Evolutionary conservation across 2,797 vertebrate genomes (phyloP).

Genomic region (Hoplostethus atlanticus): DNA sequence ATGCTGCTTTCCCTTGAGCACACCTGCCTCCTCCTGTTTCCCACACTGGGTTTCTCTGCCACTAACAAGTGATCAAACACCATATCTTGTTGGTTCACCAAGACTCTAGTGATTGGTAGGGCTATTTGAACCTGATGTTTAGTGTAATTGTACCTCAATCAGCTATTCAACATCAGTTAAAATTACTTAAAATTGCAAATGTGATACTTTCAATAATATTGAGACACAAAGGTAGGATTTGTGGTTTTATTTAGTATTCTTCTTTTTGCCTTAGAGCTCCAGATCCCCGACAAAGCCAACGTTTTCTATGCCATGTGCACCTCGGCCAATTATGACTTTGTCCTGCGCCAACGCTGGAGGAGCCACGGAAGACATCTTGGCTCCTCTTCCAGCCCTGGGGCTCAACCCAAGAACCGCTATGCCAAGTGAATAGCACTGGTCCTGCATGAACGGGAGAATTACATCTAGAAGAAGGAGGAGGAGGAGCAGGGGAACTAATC

Average conservation of each 20-base stretch:
- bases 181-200: too few relatives aligned
- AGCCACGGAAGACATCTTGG: slow-evolving; percentile 53
- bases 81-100: too few relatives aligned
- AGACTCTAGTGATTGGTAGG: too few relatives aligned
- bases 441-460: not conserved
- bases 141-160: too few relatives aligned
- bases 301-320: slow-evolving; percentile 96
- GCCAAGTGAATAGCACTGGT: slow-evolving; percentile 63
- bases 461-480: not conserved
- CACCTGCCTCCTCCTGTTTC: too few relatives aligned
- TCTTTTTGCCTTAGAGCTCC: slow-evolving; percentile 83
- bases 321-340: slow-evolving; percentile 87
- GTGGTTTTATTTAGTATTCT: not conserved
- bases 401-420: slow-evolving; percentile 45
- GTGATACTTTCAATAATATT: too few relatives aligned
- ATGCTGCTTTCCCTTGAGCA: too few relatives aligned
- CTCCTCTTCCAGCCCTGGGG: slow-evolving; percentile 68
- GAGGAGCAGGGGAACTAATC: not conserved
- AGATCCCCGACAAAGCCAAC: slow-evolving; percentile 91
- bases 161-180: too few relatives aligned
- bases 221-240: not conserved
- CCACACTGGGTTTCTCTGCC: too few relatives aligned
- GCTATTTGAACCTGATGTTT: too few relatives aligned
- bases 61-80: too few relatives aligned
- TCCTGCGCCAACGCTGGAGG: slow-evolving; percentile 83